Evolutionary conservation across 2,888 invertebrate genomes (phyloP).

Genomic region (Nycteola revayana): DNA sequence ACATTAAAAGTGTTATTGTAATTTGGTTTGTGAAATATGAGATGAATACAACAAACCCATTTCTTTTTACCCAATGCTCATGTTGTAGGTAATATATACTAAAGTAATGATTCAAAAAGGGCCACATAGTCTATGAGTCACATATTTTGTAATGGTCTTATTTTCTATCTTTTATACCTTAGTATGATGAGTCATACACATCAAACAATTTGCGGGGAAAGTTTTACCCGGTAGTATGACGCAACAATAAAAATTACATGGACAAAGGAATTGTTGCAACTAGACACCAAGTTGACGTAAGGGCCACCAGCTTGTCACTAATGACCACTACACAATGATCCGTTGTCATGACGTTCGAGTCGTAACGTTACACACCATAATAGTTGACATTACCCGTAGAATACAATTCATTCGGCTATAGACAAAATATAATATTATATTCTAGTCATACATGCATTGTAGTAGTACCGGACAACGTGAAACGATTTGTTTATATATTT

Average conservation of each 20-base stretch:
- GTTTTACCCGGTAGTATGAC: conserved; percentile 67
- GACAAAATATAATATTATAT: no score
- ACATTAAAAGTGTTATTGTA: no score
- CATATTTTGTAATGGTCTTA: conserved; percentile 53
- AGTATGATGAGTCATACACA: conserved; percentile 56
- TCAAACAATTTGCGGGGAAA: conserved; percentile 68
- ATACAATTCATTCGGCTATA: no score
- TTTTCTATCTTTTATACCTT: no score
- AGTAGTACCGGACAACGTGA: conserved; percentile 24
- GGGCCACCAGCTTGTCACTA: conserved; percentile 53
- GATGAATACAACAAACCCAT: no score
- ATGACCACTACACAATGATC: conserved; percentile 50
- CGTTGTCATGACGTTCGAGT: conserved; percentile 25
- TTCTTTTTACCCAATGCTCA: no score
- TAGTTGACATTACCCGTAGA: no score
- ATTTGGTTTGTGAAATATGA: no score
- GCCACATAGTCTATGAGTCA: conserved; percentile 42
- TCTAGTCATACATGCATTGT: not conserved
- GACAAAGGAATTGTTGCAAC: conserved; percentile 73
- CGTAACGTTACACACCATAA: conserved; percentile 20
- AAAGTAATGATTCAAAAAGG: conserved; percentile 22
- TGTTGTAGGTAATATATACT: no score
- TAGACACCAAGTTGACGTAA: conserved; percentile 57
- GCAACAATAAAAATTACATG: conserved; percentile 74
- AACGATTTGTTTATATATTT: conserved; percentile 60